Percentiles rank a stretch among this genome's conserved stretches.
Conservation (phyloP, 2,888 invertebrate genomes). For the Xestoiulus laeticollis region DNA sequence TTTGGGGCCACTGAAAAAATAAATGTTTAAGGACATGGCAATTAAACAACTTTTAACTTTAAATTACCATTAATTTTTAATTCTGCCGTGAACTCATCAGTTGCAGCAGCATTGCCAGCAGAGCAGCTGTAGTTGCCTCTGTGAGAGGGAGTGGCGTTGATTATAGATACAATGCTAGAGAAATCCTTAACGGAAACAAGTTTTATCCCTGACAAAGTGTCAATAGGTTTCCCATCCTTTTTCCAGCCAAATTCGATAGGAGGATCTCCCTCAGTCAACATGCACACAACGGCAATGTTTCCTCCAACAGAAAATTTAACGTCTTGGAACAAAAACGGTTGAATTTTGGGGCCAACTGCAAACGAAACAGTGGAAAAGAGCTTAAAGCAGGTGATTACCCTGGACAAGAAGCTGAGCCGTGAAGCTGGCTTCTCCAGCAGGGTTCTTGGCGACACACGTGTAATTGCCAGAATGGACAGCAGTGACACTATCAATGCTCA, state of each 20-base stretch:
- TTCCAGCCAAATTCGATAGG: constrained; percentile 83
- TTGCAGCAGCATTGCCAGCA: constrained; percentile 80
- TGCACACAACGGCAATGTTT: constrained; percentile 82
- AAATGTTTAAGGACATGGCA: neutral
- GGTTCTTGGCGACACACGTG: constrained; percentile 81
- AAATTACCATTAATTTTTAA: constrained; percentile 81
- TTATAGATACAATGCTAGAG: constrained; percentile 79
- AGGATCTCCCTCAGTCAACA: constrained; percentile 81
- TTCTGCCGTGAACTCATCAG: constrained; percentile 80
- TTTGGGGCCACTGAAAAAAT: constrained; percentile 63
- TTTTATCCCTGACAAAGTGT: constrained; percentile 57
- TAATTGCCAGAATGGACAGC: constrained; percentile 80
- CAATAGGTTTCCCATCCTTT: constrained; percentile 77
- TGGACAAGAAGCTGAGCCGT: constrained; percentile 82
- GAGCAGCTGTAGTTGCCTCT: constrained; percentile 81
- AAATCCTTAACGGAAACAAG: constrained; percentile 69
- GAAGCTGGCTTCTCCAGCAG: constrained; percentile 80
- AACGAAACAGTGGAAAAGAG: constrained; percentile 27
- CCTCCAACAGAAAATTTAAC: constrained; percentile 71
- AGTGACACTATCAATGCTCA: constrained; percentile 79
- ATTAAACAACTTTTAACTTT: neutral
- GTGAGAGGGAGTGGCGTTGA: constrained; percentile 77
- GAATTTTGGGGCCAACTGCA: constrained; percentile 80
- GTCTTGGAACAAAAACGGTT: constrained; percentile 59
- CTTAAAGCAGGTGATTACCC: constrained; percentile 70